Evolutionary conservation across 2,113 vertebrate genomes (phyloP), one percentile per base, ranked within the genome.

Genomic region (Larimichthys polyactis): DNA sequence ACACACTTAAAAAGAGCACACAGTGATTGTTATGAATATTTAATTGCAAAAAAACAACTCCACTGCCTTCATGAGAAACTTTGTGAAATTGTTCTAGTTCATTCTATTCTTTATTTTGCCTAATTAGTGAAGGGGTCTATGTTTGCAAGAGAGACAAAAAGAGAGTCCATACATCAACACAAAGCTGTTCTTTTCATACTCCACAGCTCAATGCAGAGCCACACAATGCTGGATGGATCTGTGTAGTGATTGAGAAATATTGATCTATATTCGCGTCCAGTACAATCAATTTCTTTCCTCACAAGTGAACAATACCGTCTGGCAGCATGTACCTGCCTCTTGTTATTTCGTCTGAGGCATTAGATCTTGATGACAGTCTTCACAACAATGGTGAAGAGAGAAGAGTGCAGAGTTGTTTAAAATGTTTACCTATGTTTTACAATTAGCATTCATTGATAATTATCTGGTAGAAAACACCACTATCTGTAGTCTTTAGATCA

Each of bases 221-320:
- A 5, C 54, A 81, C 54, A 75, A 66, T 74, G 79, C 4, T 82
- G 64, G 78, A 78, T 65, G 55, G 55, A 59, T 51, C n/a, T 66
- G 46, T 57, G 63, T 70, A 78, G 49, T 71, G 74, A 81, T 75
- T 77, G 59, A 83, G 67, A 74, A 68, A 85, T 90, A 81, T 87
- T 73, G 85, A 92, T 87, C 29, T 51, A 79, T 79, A 78, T 80
- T 80, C 78, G 60, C 58, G 71, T 83, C 82, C 73, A 40, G 46
- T 67, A 70, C 68, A 58, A 79, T 87, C 58, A 43, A 48, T 86
- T 82, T 82, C 52, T 65, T 75, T 73, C 24, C 78, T 71, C 69
- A 77, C 78, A 75, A 79, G 72, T 80, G 72, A 86, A 70, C 65
- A 91, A 81, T 66, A 59, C 22, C 40, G 32, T 15, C 59, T 55